Evolutionary conservation across 2,888 invertebrate genomes (phyloP), one percentile per base, ranked within the genome.

Genomic region (Xestia ashworthii): DNA sequence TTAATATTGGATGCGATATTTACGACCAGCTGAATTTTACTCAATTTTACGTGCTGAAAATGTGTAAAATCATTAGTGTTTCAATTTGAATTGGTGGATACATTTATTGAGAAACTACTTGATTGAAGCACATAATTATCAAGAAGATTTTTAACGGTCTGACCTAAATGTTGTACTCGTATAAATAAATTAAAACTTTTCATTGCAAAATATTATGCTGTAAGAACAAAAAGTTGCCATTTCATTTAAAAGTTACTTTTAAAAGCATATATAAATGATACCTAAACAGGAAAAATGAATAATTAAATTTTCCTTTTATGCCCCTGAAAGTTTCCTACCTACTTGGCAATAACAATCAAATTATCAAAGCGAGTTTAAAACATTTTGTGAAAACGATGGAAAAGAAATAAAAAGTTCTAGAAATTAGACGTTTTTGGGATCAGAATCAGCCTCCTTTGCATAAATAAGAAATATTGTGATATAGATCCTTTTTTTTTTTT

Each of bases 281-380:
- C 22, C 12, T 1, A 50, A 55, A 74, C 50, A 65, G 44, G 4
- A 50, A 58, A 65, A 65, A 69, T 1, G 9, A 74, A 68, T 80
- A 74, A 68, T 80, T 53, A 38, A 44, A 80, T 65, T 68, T 69
- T 16, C 38, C 19, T 68, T 65, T 58, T 68, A 64, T 65, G 44
- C 2, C 32, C 22, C 48, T 50, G 14, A 80, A 80, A 80, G 69
- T 74, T 80, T 50, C 9, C 4, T 65, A 66, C 58, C 58, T 58
- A n/a, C 58, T 80, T 69, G 38, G 69, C 38, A 74, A 19, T 69
- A 19, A 25, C 65, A 80, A 80, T 80, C 62, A 68, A 65, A 74
- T 65, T 74, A 69, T 65, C 44, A 74, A 80, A 80, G 74, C 14
- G 74, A 80, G 12, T 80, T 80, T 74, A 41, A 79, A 67, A 79